phyloP scores from a whole-genome alignment of 2,888 invertebrate species.

The Amiota communis region DNA sequence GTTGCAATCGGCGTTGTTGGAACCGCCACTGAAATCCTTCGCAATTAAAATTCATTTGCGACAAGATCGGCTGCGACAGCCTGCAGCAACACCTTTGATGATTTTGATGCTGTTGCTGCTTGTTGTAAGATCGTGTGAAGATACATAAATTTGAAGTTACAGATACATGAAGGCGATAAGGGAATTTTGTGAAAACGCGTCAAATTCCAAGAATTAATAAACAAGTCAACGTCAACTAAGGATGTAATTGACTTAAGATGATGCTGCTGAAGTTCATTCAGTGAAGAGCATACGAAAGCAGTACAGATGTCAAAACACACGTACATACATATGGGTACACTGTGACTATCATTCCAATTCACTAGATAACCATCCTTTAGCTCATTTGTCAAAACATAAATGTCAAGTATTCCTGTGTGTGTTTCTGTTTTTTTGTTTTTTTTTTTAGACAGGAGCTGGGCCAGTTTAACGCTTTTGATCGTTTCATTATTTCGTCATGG shows the following conservation, averaged over 20 bases:
- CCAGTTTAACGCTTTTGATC: slow-evolving; percentile 57
- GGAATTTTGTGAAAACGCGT: slow-evolving; percentile 47
- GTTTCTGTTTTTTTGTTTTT: background rate
- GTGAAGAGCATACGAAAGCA: background rate
- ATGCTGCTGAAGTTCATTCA: background rate
- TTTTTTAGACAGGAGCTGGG: background rate
- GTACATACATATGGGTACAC: background rate
- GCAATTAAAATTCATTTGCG: slow-evolving; percentile 65
- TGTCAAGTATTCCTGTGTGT: slow-evolving; percentile 46
- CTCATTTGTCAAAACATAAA: slow-evolving; percentile 59
- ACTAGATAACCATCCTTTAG: slow-evolving; percentile 48
- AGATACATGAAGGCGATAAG: slow-evolving; percentile 39
- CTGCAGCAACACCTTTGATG: slow-evolving; percentile 50
- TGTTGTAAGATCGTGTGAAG: slow-evolving; percentile 61
- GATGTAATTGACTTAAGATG: background rate
- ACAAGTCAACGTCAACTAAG: background rate
- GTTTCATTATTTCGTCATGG: slow-evolving; percentile 69
- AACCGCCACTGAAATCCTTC: slow-evolving; percentile 21
- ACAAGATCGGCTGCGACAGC: slow-evolving; percentile 53
- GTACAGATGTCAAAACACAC: background rate
- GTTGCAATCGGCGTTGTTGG: background rate
- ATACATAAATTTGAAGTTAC: slow-evolving; percentile 57
- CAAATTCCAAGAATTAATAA: slow-evolving; percentile 58
- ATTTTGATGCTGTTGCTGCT: no score
- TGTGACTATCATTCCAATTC: background rate